phyloP scores from a whole-genome alignment of 2,888 invertebrate species.

The Leptogaster cylindrica region DNA sequence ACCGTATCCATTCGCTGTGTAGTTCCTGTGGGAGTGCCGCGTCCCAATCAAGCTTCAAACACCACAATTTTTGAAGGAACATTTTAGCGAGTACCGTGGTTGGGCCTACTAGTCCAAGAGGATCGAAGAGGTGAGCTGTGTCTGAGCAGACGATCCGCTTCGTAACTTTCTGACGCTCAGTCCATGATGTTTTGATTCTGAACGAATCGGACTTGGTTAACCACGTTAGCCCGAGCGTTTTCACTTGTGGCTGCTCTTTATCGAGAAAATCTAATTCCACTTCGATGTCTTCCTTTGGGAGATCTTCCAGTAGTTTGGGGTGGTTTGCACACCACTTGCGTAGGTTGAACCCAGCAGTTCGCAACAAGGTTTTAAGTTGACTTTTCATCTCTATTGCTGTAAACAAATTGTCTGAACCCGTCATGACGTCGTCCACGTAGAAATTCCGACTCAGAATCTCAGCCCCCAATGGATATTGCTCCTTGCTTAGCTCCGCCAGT shows the following conservation, averaged over 20 bases:
- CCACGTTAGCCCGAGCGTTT: too few species aligned
- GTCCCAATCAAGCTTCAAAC: background rate
- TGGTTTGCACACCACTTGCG: background rate
- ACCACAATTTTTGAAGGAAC: background rate
- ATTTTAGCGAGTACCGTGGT: background rate
- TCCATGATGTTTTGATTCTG: background rate
- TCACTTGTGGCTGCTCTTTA: background rate
- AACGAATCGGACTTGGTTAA: background rate
- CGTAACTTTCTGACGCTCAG: background rate
- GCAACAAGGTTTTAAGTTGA: background rate
- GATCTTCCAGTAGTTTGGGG: background rate
- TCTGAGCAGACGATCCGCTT: background rate
- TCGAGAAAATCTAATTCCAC: background rate
- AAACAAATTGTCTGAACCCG: background rate
- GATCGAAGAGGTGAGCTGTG: background rate
- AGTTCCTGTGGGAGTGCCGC: background rate
- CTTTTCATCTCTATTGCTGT: background rate
- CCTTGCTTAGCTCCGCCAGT: background rate
- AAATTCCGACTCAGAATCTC: background rate
- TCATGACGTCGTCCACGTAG: background rate
- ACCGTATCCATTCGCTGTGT: background rate
- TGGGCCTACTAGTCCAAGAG: background rate
- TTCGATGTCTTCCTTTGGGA: background rate
- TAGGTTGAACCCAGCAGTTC: background rate
- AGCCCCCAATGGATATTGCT: background rate